These are phyloP conservation scores for Cyclargus thomasi DNA, from an alignment of 1,140 invertebrate species.

Conservation along the genomic window DNA sequence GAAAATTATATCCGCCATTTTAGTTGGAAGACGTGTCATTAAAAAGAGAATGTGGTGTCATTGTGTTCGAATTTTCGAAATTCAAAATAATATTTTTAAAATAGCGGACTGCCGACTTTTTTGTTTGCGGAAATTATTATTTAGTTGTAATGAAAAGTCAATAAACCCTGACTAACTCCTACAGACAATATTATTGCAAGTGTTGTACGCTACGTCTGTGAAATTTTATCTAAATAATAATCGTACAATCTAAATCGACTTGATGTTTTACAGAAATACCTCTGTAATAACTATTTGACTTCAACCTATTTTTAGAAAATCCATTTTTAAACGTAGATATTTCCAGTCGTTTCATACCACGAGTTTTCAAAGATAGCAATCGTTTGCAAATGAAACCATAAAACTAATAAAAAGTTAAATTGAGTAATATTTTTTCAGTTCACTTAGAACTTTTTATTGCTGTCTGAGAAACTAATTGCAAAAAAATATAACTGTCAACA, in stretches of 20 bases:
- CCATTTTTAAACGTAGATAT: neutral
- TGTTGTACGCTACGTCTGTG: neutral
- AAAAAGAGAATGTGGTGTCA: too few relatives aligned
- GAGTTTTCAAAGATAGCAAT: neutral
- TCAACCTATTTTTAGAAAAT: neutral
- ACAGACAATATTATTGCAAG: neutral
- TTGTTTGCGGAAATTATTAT: neutral
- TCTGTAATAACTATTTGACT: neutral
- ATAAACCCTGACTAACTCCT: neutral
- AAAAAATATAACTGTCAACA: too few relatives aligned
- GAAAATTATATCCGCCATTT: neutral
- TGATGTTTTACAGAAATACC: neutral
- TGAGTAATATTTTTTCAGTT: too few relatives aligned
- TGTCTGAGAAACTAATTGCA: too few relatives aligned
- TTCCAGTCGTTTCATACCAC: neutral
- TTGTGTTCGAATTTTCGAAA: neutral
- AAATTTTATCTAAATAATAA: neutral
- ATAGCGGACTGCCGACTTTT: too few relatives aligned
- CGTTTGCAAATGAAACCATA: neutral
- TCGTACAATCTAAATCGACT: neutral
- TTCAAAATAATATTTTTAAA: neutral
- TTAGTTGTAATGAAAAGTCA: neutral
- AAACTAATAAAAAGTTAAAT: neutral
- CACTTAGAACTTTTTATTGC: too few relatives aligned
- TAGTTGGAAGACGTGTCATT: neutral